phyloP scores from a whole-genome alignment of 2,113 vertebrate species.

The Aegithalos caudatus region DNA sequence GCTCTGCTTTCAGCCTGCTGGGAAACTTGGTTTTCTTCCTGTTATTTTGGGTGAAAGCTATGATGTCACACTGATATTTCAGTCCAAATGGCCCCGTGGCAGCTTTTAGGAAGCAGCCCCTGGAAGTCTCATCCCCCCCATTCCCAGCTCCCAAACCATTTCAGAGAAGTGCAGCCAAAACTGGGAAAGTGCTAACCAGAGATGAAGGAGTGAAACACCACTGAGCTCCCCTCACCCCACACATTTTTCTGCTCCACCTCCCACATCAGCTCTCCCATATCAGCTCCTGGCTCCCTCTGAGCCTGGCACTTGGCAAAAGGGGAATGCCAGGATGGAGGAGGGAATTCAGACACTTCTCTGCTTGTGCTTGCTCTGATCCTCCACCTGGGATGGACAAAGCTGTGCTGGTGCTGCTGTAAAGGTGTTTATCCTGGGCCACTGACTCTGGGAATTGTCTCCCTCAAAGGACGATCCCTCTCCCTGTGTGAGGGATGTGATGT shows the following conservation, averaged over 20 bases:
- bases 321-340: background rate
- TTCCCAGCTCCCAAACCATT: background rate
- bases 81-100: too few species aligned
- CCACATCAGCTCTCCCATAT: background rate
- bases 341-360: background rate
- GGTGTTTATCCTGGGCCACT: background rate
- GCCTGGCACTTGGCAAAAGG: background rate
- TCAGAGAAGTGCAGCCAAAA: background rate
- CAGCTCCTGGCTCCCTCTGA: background rate
- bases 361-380: too few species aligned
- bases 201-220: background rate
- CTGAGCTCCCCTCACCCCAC: background rate
- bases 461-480: background rate
- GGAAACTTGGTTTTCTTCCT: background rate
- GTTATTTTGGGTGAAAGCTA: background rate
- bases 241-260: background rate
- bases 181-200: background rate
- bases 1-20: background rate
- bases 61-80: background rate
- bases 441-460: background rate
- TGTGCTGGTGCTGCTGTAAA: too few species aligned
- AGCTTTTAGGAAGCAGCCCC: background rate
- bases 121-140: background rate
- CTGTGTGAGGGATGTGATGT: background rate
- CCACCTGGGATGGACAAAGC: background rate